Percentiles rank a stretch among this genome's conserved stretches.
These are phyloP conservation scores for Nowickia ferox DNA, from an alignment of 2,888 invertebrate genomes.

Conservation along the genomic window DNA sequence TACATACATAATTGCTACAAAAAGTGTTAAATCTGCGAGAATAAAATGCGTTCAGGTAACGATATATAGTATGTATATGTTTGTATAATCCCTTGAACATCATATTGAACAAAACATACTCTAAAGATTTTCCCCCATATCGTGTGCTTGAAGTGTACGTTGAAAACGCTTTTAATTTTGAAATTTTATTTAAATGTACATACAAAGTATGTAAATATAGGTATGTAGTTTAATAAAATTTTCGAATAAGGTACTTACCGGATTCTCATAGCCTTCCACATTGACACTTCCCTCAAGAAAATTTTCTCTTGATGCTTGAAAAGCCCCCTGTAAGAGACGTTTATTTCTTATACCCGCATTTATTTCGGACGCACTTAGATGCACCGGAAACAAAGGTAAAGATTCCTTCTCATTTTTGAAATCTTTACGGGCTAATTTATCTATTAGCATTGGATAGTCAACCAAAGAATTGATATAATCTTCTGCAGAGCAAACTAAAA, in stretches of 20 bases:
- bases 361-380: conserved; percentile 90
- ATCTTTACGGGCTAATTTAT: conserved; percentile 90
- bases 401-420: conserved; percentile 85
- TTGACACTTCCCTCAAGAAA: conserved; percentile 95
- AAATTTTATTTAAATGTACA: background rate
- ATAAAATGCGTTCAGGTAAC: too few species aligned
- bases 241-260: too few species aligned
- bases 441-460: conserved; percentile 88
- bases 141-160: too few species aligned
- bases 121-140: too few species aligned
- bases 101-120: too few species aligned
- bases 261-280: conserved; percentile 90
- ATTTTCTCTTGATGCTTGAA: conserved; percentile 95
- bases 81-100: too few species aligned
- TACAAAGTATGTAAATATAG: too few species aligned
- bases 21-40: too few species aligned
- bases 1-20: too few species aligned
- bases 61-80: too few species aligned
- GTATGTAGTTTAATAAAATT: too few species aligned
- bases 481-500: conserved; percentile 86
- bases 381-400: conserved; percentile 91
- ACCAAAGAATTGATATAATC: conserved; percentile 90
- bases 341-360: conserved; percentile 92
- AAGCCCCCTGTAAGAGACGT: conserved; percentile 90
- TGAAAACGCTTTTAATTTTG: too few species aligned